phyloP scores from a whole-genome alignment of 2,888 invertebrate genomes.

The Drosophila tripunctata region DNA sequence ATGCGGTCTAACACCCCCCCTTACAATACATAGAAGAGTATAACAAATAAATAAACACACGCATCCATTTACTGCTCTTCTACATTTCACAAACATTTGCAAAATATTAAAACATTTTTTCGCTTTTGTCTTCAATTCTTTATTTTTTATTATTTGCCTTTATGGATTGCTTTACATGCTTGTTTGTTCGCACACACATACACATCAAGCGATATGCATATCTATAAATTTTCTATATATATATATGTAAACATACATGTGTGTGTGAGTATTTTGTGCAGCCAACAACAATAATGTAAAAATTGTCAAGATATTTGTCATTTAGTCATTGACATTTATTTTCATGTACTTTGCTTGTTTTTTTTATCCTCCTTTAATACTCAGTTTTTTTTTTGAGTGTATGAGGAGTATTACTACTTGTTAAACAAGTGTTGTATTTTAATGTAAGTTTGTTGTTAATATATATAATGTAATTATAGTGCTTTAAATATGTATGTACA shows the following conservation, averaged over 20 bases:
- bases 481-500: too few relatives aligned
- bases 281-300: constrained; percentile 40
- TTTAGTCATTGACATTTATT: constrained; percentile 81
- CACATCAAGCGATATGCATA: constrained; percentile 35
- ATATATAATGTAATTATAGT: too few relatives aligned
- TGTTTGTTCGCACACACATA: constrained; percentile 48
- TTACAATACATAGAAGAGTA: constrained; percentile 49
- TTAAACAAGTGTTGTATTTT: not conserved
- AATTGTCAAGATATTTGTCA: constrained; percentile 77
- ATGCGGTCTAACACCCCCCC: constrained; percentile 6
- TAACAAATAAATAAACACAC: constrained; percentile 11
- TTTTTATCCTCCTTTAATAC: constrained; percentile 21
- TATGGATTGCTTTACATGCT: constrained; percentile 64
- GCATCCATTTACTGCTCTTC: constrained; percentile 8
- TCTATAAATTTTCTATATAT: constrained; percentile 47
- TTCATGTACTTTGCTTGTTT: constrained; percentile 58
- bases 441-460: too few relatives aligned
- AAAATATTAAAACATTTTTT: constrained; percentile 55
- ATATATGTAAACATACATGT: too few relatives aligned
- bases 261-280: constrained; percentile 54
- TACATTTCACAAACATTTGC: constrained; percentile 36
- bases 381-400: not conserved
- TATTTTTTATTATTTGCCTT: constrained; percentile 49
- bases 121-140: constrained; percentile 40
- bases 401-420: not conserved